Percentiles rank a stretch among this genome's conserved stretches.
phyloP scores from a whole-genome alignment of 2,888 invertebrate genomes.

The Metacarcinus magister region DNA sequence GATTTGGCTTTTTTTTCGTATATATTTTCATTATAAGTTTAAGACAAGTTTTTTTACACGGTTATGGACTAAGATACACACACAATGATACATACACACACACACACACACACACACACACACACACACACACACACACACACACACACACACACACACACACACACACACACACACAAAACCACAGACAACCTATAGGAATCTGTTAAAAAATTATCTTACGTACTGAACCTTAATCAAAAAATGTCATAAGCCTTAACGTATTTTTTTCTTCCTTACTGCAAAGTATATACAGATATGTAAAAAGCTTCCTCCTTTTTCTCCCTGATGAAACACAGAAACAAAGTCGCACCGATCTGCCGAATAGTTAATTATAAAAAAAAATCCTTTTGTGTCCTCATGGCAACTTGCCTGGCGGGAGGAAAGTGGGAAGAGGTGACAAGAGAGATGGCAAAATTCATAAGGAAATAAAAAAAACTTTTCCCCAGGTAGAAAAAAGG shows the following conservation, averaged over 20 bases:
- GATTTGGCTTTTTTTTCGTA: background rate
- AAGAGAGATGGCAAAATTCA: background rate
- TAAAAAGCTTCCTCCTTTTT: background rate
- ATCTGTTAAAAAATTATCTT: no score
- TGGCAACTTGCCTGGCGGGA: background rate
- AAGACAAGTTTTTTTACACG: background rate
- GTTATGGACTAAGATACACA: background rate
- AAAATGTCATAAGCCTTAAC: background rate
- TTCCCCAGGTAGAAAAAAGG: no score
- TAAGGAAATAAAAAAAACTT: background rate
- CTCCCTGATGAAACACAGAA: background rate
- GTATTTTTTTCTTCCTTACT: background rate
- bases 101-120: background rate
- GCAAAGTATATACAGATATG: background rate
- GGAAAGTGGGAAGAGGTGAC: background rate
- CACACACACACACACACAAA: background rate
- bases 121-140: no score
- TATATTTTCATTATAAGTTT: background rate
- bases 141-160: slow-evolving; percentile 1
- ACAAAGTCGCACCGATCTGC: background rate
- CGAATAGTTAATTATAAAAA: background rate
- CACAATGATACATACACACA: background rate
- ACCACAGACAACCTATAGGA: background rate
- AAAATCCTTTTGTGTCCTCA: background rate
- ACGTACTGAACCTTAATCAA: background rate